Conservation (phyloP, 2,113 vertebrate species). For the Chrysochloris asiatica region DNA sequence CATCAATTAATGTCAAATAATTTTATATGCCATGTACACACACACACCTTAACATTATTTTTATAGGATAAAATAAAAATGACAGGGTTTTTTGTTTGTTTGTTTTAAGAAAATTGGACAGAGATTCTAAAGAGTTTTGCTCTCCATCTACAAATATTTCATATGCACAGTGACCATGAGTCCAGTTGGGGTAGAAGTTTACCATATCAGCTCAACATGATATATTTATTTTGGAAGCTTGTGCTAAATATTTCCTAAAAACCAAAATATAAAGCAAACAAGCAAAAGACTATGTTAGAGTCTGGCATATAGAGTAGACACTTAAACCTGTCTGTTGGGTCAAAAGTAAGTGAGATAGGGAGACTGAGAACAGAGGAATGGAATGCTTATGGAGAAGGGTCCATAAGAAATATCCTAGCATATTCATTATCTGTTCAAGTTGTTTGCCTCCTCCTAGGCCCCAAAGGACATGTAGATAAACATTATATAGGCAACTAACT, state of each 20-base stretch:
- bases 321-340: neutral
- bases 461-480: neutral
- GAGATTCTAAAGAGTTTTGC: neutral
- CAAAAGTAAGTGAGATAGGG: neutral
- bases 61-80: conserved; percentile 26
- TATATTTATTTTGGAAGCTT: conserved; percentile 41
- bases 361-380: neutral
- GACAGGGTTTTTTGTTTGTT: no score
- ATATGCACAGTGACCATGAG: neutral
- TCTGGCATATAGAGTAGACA: neutral
- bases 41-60: neutral
- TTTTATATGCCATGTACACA: neutral
- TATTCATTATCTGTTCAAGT: neutral
- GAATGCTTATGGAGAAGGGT: neutral
- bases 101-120: neutral
- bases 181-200: neutral
- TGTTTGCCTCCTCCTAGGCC: neutral
- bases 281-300: neutral
- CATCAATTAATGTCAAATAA: conserved; percentile 1
- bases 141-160: neutral
- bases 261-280: neutral
- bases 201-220: neutral
- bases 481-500: no score
- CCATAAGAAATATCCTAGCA: neutral
- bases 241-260: neutral